Evolutionary conservation across 1,140 invertebrate species (phyloP).

Genomic region (Dendroctonus valens): DNA sequence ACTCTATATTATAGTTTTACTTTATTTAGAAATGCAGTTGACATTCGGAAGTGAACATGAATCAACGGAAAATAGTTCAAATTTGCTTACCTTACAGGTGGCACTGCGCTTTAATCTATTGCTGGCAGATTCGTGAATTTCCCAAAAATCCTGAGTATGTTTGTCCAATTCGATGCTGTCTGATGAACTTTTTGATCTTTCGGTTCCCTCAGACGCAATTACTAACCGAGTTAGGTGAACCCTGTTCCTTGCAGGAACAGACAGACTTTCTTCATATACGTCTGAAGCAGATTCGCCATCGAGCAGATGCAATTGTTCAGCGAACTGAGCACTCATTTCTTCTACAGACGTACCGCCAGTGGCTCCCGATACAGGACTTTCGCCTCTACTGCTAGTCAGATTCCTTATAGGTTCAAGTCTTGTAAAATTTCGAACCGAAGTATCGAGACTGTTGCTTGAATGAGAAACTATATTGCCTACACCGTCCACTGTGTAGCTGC

Average conservation of each 20-base stretch:
- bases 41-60: too few species aligned
- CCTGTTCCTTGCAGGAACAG: constrained; percentile 35
- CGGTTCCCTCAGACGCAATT: constrained; percentile 37
- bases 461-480: too few species aligned
- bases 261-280: constrained; percentile 25
- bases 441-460: constrained; percentile 4
- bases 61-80: too few species aligned
- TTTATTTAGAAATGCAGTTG: too few species aligned
- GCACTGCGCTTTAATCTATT: constrained; percentile 41
- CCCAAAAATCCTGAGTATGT: constrained; percentile 40
- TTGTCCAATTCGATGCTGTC: constrained; percentile 43
- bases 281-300: constrained; percentile 25
- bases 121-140: constrained; percentile 39
- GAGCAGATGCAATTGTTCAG: constrained; percentile 27
- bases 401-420: constrained; percentile 19
- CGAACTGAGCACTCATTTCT: constrained; percentile 29
- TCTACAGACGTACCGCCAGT: constrained; percentile 10
- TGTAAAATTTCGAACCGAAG: constrained; percentile 16
- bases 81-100: constrained; percentile 41
- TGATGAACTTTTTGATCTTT: constrained; percentile 39
- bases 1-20: neutral
- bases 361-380: constrained; percentile 21
- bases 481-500: too few species aligned
- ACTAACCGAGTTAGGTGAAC: constrained; percentile 42
- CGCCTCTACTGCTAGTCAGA: constrained; percentile 20